Conservation (phyloP, 2,888 invertebrate genomes). For the Choreutis nemorana region DNA sequence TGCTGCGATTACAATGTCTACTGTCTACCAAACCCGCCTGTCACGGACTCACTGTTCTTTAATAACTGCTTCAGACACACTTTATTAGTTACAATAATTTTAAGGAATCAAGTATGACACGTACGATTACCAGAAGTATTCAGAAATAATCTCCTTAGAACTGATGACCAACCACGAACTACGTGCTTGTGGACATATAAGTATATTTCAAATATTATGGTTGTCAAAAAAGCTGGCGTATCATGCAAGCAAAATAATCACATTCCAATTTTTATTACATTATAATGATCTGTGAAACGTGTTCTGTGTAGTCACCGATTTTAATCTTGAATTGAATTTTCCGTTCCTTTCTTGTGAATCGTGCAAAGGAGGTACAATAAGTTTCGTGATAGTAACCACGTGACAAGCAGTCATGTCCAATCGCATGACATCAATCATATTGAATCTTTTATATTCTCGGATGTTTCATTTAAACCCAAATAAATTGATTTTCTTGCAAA, state of each 20-base stretch:
- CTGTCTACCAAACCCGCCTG: constrained; percentile 13
- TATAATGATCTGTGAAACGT: constrained; percentile 11
- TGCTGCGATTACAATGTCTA: constrained; percentile 54
- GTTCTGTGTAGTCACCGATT: constrained; percentile 19
- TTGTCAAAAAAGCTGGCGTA: too few relatives aligned
- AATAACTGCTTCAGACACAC: constrained; percentile 1
- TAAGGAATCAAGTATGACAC: too few relatives aligned
- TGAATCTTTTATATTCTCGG: constrained; percentile 5
- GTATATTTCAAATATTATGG: too few relatives aligned
- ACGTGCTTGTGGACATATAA: too few relatives aligned
- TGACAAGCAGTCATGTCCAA: constrained; percentile 17
- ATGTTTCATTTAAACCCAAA: too few relatives aligned
- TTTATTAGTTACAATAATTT: too few relatives aligned
- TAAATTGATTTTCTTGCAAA: too few relatives aligned
- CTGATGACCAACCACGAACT: too few relatives aligned
- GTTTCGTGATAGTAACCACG: constrained; percentile 30
- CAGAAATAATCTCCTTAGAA: too few relatives aligned
- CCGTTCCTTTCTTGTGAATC: constrained; percentile 21
- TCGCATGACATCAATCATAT: constrained; percentile 6
- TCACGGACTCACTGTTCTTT: constrained; percentile 1
- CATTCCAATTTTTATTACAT: constrained; percentile 13
- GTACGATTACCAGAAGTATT: too few relatives aligned
- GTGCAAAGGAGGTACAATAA: constrained; percentile 26
- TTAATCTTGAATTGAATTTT: constrained; percentile 24
- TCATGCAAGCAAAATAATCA: constrained; percentile 7